Percentiles rank a stretch among this genome's conserved stretches.
phyloP scores from a whole-genome alignment of 2,888 invertebrate species.

The Escarpia spicata region DNA sequence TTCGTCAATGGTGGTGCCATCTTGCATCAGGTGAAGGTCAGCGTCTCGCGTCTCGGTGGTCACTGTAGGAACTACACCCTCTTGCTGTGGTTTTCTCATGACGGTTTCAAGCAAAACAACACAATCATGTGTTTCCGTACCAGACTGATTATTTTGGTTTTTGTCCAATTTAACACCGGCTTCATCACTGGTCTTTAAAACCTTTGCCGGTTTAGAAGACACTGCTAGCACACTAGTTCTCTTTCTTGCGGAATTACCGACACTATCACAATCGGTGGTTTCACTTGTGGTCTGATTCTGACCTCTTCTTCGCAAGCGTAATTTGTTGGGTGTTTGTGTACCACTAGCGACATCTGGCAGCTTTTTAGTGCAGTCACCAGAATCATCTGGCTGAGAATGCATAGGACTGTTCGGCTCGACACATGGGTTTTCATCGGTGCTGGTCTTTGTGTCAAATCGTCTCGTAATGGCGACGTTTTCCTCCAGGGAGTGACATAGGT shows the following conservation, averaged over 20 bases:
- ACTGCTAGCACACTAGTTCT: background rate
- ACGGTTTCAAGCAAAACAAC: background rate
- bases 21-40: background rate
- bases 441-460: background rate
- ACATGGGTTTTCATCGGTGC: background rate
- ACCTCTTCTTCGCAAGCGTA: background rate
- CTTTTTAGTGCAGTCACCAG: slow-evolving; percentile 4
- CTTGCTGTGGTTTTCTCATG: background rate
- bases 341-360: background rate
- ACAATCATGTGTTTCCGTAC: background rate
- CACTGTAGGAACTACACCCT: background rate
- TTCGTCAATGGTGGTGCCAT: background rate
- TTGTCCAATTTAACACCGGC: background rate
- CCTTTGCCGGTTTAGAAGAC: background rate
- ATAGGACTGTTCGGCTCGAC: background rate
- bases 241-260: background rate
- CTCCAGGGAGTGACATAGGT: background rate
- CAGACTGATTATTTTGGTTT: background rate
- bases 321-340: background rate
- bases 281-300: background rate
- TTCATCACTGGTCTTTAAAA: background rate
- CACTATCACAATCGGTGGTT: background rate
- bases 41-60: background rate
- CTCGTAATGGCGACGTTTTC: background rate
- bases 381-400: background rate